phyloP scores from a whole-genome alignment of 2,888 invertebrate species.

The Sinelater perroti region DNA sequence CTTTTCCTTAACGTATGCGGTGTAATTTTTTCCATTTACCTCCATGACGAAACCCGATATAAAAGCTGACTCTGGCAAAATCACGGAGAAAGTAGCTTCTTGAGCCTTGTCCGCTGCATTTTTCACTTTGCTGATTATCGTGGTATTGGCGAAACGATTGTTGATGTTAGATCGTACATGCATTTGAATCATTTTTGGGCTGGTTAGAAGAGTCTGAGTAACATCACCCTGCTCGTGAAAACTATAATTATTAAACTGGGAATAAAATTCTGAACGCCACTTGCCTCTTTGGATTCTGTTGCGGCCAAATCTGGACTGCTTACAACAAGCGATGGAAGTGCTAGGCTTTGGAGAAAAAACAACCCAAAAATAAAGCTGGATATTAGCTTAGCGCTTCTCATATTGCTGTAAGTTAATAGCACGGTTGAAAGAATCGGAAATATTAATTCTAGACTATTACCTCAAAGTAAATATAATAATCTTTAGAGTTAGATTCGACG shows the following conservation, averaged over 20 bases:
- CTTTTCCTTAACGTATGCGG: conserved; percentile 72
- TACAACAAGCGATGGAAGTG: not conserved
- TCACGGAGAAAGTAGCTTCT: conserved; percentile 73
- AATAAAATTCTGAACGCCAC: not conserved
- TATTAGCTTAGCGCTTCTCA: too few species aligned
- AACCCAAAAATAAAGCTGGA: too few species aligned
- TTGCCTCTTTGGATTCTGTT: not conserved
- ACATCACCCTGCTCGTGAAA: not conserved
- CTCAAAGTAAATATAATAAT: too few species aligned
- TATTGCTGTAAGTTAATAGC: too few species aligned
- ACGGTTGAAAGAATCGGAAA: too few species aligned
- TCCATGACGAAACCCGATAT: conserved; percentile 76
- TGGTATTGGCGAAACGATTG: conserved; percentile 73
- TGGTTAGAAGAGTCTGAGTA: not conserved
- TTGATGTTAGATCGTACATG: conserved; percentile 67
- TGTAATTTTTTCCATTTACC: conserved; percentile 68
- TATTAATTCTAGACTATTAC: too few species aligned
- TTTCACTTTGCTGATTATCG: conserved; percentile 69
- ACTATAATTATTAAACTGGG: not conserved
- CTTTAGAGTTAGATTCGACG: too few species aligned
- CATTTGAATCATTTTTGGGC: conserved; percentile 67
- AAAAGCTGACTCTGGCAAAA: conserved; percentile 75
- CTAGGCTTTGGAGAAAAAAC: not conserved
- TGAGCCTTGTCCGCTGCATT: conserved; percentile 69
- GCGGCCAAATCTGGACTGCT: not conserved